Evolutionary conservation across 2,113 vertebrate genomes (phyloP), one percentile per base, ranked within the genome.

Genomic region (Gracilinanus agilis): DNA sequence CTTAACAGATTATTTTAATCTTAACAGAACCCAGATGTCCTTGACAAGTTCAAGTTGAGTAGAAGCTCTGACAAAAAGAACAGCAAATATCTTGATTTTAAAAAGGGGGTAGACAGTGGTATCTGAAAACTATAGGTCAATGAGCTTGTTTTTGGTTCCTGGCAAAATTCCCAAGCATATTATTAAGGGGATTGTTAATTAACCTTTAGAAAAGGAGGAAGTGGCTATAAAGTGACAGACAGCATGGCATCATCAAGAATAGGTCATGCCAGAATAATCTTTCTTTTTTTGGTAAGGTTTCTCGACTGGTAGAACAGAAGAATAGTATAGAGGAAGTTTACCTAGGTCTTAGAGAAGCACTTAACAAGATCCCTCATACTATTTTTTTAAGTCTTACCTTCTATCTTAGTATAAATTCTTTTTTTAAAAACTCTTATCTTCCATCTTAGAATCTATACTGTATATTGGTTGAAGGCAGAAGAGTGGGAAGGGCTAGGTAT

Each of bases 211-310:
- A 75, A 75, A 75, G n/a, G 61, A 27, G 44, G 44, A 12, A 25
- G 44, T 56, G 61, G 54, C 25, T 55, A 91, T n/a, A 21, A 58
- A 91, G 40, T 56, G 90, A 91, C n/a, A 54, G 90, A 91, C n/a
- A 54, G 90, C 34, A 40, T 55, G 54, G 23, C 34, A 19, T 75
- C 61, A 75, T 34, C 34, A 75, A n/a, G 61, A n/a, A 75, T 75
- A 75, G 61, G 61, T 54, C 61, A 75, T 75, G 61, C 34, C 61
- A 75, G 34, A 75, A 75, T 75, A 19, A 75, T 75, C 34, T 16
- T 75, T 75, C 9, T 19, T 75, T 75, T n/a, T n/a, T 75, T 34
- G 34, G 29, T 34, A 67, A 9, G 13, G 34, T 75, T 75, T 75
- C 29, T 75, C 34, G 12, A 75, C 61, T 75, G 61, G 61, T n/a